Evolutionary conservation across 2,113 vertebrate genomes (phyloP), one percentile per base, ranked within the genome.

Genomic region (Poicephalus meyeri): DNA sequence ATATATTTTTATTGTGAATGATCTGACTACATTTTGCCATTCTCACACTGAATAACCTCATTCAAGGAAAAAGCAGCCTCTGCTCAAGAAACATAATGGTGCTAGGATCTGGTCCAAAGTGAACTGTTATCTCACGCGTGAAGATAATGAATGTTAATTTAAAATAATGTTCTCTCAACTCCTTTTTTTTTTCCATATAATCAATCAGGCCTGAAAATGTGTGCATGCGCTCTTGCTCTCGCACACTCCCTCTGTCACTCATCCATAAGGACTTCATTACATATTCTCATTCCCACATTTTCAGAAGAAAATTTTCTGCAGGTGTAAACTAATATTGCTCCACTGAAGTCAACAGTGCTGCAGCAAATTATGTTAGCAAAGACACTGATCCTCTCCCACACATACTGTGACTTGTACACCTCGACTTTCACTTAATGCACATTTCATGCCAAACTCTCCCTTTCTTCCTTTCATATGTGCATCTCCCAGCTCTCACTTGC

Each of bases 101-200:
- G 65, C 71, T 88, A 95, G 88, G 90, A 95, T 83, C 52, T 81
- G 90, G 92, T 93, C 93, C 96, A 94, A 93, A 96, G 80, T 76
- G 93, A 96, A 94, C 93, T 68, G 92, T 74, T 92, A 96, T 84
- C 92, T 97, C 95, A 96, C 31, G 33, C 24, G 2, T 96, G 88
- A 96, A 94, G 90, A 97, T 96, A 95, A 94, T 90, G 92, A 94
- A 95, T 60, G 86, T 95, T 93, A 95, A 96, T 96, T 95, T 96
- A 90, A 95, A 97, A 95, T 88, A 96, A 96, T 90, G 82, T 88
- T 94, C 95, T 92, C 94, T 91, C 94, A 93, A 92, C 80, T 95
- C 65, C 60, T 88, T 93, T 96, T 94, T 84, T 91, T 95, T 91
- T 70, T 78, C 76, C 60, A 71, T 71, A 81, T 35, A 84, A 95